phyloP scores from a whole-genome alignment of 2,888 invertebrate species.

The Polydrusus pterygomalis region DNA sequence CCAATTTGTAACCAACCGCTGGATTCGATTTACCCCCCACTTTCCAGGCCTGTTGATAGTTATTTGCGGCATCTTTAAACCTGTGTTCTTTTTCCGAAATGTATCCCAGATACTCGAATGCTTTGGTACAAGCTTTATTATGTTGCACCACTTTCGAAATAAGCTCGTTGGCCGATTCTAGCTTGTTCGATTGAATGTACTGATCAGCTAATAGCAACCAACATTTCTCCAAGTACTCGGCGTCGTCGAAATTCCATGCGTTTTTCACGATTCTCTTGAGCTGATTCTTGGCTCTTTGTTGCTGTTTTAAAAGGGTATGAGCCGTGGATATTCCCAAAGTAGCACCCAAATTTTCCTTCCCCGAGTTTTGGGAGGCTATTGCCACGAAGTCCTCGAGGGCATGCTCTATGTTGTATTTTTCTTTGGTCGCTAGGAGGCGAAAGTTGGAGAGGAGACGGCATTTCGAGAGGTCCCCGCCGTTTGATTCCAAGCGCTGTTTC shows the following conservation, averaged over 20 bases:
- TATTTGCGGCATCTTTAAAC: conserved; percentile 87
- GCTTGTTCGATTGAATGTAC: conserved; percentile 87
- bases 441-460: conserved; percentile 87
- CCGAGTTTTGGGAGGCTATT: conserved; percentile 81
- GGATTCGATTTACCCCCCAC: conserved; percentile 88
- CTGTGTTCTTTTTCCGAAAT: conserved; percentile 95
- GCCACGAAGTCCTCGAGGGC: conserved; percentile 87
- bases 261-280: conserved; percentile 91
- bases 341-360: conserved; percentile 88
- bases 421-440: conserved; percentile 87
- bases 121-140: conserved; percentile 92
- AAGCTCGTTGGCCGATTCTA: conserved; percentile 90
- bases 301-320: conserved; percentile 91
- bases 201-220: conserved; percentile 96
- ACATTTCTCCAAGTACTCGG: conserved; percentile 95
- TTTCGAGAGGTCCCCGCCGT: conserved; percentile 79
- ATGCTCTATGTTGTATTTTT: conserved; percentile 88
- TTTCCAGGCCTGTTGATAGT: conserved; percentile 92
- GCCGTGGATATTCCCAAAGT: conserved; percentile 84
- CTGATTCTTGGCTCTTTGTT: conserved; percentile 93
- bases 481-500: conserved; percentile 76
- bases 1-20: conserved; percentile 92
- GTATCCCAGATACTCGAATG: conserved; percentile 88
- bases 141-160: conserved; percentile 85
- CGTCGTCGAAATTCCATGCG: conserved; percentile 95